A percentile compares a stretch with the other conserved stretches of the same genome.
phyloP scores from a whole-genome alignment of 2,888 invertebrate species.

The Platycheirus albimanus region DNA sequence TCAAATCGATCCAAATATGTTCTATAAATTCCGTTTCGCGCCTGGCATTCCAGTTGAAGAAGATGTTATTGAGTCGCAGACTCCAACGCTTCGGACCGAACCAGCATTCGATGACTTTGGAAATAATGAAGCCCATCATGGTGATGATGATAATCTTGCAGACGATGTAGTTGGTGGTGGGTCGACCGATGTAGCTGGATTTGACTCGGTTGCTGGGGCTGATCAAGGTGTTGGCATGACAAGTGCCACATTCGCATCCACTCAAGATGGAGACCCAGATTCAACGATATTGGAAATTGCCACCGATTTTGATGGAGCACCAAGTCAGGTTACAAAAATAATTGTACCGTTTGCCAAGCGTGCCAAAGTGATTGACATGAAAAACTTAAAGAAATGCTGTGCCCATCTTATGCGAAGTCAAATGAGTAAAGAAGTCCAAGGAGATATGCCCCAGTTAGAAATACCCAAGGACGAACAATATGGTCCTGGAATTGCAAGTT shows the following conservation, averaged over 20 bases:
- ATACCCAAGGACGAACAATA: slow-evolving; percentile 78
- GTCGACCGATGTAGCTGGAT: background rate
- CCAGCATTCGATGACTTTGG: slow-evolving; percentile 48
- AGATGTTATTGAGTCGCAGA: slow-evolving; percentile 55
- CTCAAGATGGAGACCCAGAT: slow-evolving; percentile 60
- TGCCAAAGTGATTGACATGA: slow-evolving; percentile 94
- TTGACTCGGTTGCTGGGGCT: background rate
- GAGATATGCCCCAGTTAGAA: slow-evolving; percentile 75
- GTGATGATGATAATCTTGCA: slow-evolving; percentile 84
- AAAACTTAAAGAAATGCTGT: slow-evolving; percentile 89
- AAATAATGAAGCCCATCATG: slow-evolving; percentile 40
- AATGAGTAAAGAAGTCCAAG: slow-evolving; percentile 73
- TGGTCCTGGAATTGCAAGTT: slow-evolving; percentile 83
- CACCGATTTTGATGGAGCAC: slow-evolving; percentile 87
- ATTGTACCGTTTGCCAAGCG: slow-evolving; percentile 91
- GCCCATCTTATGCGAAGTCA: slow-evolving; percentile 85
- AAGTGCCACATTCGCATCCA: slow-evolving; percentile 25
- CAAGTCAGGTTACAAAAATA: slow-evolving; percentile 85
- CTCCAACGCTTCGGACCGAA: slow-evolving; percentile 57
- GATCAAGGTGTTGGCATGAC: background rate
- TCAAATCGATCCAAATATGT: slow-evolving; percentile 78
- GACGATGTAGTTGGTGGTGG: slow-evolving; percentile 83
- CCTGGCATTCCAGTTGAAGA: slow-evolving; percentile 78
- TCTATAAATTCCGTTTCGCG: slow-evolving; percentile 78
- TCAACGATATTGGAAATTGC: slow-evolving; percentile 82